These are phyloP conservation scores for Sesamia nonagrioides DNA, from an alignment of 1,140 invertebrate genomes.

Conservation along the genomic window DNA sequence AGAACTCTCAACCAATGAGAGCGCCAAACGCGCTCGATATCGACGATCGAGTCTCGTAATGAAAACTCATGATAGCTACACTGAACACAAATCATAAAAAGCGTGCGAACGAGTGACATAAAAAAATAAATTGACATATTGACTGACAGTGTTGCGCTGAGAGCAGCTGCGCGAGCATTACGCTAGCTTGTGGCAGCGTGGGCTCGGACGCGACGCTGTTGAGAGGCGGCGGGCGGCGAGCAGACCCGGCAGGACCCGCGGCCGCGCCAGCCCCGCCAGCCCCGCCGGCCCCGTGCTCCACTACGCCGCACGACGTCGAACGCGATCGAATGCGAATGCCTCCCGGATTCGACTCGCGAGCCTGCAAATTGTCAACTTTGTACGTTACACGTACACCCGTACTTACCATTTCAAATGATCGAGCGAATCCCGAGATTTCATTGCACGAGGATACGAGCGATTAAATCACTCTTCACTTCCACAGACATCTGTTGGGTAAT, in stretches of 20 bases:
- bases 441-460: slow-evolving; percentile 53
- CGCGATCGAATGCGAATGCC: slow-evolving; percentile 76
- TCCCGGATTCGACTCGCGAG: slow-evolving; percentile 65
- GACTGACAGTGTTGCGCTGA: slow-evolving; percentile 80
- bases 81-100: neutral
- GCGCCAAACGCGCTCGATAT: no score
- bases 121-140: slow-evolving; percentile 29
- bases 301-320: slow-evolving; percentile 71
- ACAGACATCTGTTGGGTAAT: slow-evolving; percentile 57
- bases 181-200: slow-evolving; percentile 82
- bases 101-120: slow-evolving; percentile 15
- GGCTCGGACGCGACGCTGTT: slow-evolving; percentile 83
- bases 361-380: slow-evolving; percentile 58
- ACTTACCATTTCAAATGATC: slow-evolving; percentile 54
- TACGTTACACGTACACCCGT: slow-evolving; percentile 44
- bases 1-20: no score
- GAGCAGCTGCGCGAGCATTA: slow-evolving; percentile 84
- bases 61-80: no score
- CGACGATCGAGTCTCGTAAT: no score
- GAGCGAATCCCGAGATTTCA: slow-evolving; percentile 51
- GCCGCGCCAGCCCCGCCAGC: slow-evolving; percentile 50
- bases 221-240: slow-evolving; percentile 78
- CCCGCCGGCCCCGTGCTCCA: slow-evolving; percentile 64
- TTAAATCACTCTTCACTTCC: slow-evolving; percentile 53
- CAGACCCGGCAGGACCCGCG: slow-evolving; percentile 26